Base-by-base conservation (phyloP, 2,888 invertebrate species). In the Idaea biselata region DNA sequence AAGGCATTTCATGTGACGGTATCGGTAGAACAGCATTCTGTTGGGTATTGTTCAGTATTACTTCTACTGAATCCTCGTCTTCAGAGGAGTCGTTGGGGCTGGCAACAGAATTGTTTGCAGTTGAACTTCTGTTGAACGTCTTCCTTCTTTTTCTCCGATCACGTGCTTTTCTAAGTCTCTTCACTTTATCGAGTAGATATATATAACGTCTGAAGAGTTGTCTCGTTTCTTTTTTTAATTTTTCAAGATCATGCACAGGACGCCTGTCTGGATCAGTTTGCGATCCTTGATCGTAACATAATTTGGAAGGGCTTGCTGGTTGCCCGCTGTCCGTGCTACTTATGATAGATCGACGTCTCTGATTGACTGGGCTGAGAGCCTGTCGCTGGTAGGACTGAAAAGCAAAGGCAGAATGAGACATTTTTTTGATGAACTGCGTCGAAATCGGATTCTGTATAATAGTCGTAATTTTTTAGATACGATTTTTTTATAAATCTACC, bases 201-300 rank as follows among this genome's bases (percentile, higher is more conserved):
- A 80, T 64, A 58, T 82, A 84, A 66, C 75, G 75, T 6, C 63
- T 69, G 44, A 85, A 81, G 14, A 87, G 73, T 8, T 69, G 67
- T 63, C 73, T 73, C 0, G 86, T 61, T 7, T 75, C 70, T 1
- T 63, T 18, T 73, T 84, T 80, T 66, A 86, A 68, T 66, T 81
- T 73, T 63, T 81, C 73, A 16, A 86, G 74, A 5, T 70, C 69
- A 55, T n/a, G 6, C 55, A 7, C 4, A 55, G 16, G 1, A n/a
- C 16, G 4, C 3, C 0, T 14, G 44, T 32, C 83, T 1, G 85
- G 85, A 68, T 87, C 83, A 1, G 86, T 86, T 68, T 87, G 88
- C 0, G 84, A 83, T 25, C 70, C 79, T 76, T 83, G 80, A 60
- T 87, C 82, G 54, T 75, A 79, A 59, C 60, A 75, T 16, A 81